Base-by-base conservation (phyloP, 2,113 vertebrate species). In the Silurus asotus region DNA sequence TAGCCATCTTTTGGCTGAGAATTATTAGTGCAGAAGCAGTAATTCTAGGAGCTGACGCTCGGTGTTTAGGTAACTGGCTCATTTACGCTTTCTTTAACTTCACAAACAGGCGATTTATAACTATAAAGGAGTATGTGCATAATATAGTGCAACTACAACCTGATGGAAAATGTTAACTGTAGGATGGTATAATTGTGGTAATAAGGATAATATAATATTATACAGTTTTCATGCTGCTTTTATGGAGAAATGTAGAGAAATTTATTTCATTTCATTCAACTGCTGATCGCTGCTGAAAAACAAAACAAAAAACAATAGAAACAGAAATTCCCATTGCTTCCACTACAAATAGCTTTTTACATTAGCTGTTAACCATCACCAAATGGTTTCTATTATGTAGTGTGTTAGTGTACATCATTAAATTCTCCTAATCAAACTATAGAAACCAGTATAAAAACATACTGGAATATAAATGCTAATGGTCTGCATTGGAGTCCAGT, bases 171-270 rank as follows among this genome's bases (percentile, higher is more conserved):
- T 76, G 74, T 76, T 53, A 55, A 77, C 13, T 7, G 0, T 79
- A 59, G n/a, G n/a, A 79, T 20, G 8, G 4, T 37, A 37, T 59
- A 28, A 79, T 79, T 10, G 3, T 28, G 25, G 4, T 75, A 75
- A 79, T 59, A 19, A 58, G 17, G 58, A 59, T 45, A 11, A 80
- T 45, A 61, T 59, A 19, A 20, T 25, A 25, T 59, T 37, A 62
- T 62, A 62, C 62, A 81, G 14, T 20, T 20, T 80, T 80, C 74
- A 55, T 25, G 56, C 25, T 45, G 77, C 37, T 19, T 80, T 80
- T 61, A 59, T 20, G 3, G 56, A 81, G 9, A 45, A 80, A 81
- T 62, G 28, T 19, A 37, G 37, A 37, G 37, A 37, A 37, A 20
- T 79, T 23, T 10, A 70, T 17, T 75, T 53, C 20, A n/a, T 13